phyloP scores from a whole-genome alignment of 2,888 invertebrate species.

The Podabrus alpinus region DNA sequence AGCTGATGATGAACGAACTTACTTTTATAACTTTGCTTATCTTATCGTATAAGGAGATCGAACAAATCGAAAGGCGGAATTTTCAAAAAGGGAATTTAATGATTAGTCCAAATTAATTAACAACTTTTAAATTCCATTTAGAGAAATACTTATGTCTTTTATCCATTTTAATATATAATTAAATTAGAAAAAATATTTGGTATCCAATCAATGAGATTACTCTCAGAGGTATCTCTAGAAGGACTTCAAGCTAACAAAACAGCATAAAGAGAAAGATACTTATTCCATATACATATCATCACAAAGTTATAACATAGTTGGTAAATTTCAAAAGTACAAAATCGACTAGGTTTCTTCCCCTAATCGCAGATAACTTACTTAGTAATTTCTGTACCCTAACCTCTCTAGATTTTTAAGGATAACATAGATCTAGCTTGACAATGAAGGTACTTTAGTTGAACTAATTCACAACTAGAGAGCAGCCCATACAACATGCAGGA shows the following conservation, averaged over 20 bases:
- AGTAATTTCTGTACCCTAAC: not conserved
- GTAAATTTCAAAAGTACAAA: no score
- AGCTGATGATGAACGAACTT: conserved; percentile 22
- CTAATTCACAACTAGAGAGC: not conserved
- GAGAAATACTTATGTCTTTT: not conserved
- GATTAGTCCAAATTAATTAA: not conserved
- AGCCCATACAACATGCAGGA: not conserved
- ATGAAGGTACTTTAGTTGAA: not conserved
- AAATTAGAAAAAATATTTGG: not conserved
- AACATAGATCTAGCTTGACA: not conserved
- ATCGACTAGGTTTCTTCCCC: no score
- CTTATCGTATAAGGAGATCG: not conserved
- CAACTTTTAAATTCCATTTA: not conserved
- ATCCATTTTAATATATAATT: not conserved
- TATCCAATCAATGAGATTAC: not conserved
- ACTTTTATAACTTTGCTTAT: not conserved
- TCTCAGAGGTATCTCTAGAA: not conserved
- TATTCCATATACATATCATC: no score
- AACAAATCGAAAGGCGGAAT: not conserved
- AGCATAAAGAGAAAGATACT: no score
- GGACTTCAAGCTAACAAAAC: not conserved
- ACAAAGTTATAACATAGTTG: no score
- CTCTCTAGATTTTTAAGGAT: not conserved
- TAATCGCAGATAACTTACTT: no score
- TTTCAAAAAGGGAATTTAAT: not conserved